Conservation (phyloP, 2,113 vertebrate genomes). For the Burhinus oedicnemus region DNA sequence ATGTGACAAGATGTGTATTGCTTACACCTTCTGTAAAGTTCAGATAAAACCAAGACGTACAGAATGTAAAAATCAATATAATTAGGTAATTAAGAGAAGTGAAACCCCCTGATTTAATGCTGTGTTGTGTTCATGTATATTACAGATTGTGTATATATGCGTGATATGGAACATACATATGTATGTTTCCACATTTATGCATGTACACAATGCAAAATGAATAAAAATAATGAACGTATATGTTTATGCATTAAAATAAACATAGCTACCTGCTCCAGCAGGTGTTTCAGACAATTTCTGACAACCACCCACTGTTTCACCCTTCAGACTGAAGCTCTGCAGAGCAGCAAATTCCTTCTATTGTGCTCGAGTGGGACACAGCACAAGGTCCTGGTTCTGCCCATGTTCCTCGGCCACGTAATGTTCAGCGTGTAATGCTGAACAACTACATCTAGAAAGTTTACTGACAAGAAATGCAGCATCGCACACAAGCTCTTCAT, state of each 20-base stretch:
- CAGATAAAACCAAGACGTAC: conserved; percentile 66
- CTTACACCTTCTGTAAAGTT: conserved; percentile 70
- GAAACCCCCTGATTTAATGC: not conserved
- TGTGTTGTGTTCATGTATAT: not conserved
- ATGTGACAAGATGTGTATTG: conserved; percentile 72
- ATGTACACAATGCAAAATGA: not conserved
- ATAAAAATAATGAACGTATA: not conserved
- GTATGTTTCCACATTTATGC: not conserved
- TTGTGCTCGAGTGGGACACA: not conserved
- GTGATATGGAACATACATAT: not conserved
- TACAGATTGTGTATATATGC: not conserved
- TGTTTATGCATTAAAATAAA: not conserved
- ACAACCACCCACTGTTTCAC: not conserved
- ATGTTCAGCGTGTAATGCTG: not conserved
- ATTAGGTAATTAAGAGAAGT: conserved; percentile 60
- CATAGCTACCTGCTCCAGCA: not conserved
- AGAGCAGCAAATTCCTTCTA: not conserved
- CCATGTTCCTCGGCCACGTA: fast-evolving
- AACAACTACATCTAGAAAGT: not conserved
- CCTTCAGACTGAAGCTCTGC: not conserved
- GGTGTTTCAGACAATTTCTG: not conserved
- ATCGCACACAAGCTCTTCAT: not conserved
- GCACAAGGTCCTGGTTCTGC: not conserved
- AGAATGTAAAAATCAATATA: conserved; percentile 51
- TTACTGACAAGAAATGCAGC: not conserved